Evolutionary conservation across 1,140 invertebrate species (phyloP).

Genomic region (Drosophila mojavensis): DNA sequence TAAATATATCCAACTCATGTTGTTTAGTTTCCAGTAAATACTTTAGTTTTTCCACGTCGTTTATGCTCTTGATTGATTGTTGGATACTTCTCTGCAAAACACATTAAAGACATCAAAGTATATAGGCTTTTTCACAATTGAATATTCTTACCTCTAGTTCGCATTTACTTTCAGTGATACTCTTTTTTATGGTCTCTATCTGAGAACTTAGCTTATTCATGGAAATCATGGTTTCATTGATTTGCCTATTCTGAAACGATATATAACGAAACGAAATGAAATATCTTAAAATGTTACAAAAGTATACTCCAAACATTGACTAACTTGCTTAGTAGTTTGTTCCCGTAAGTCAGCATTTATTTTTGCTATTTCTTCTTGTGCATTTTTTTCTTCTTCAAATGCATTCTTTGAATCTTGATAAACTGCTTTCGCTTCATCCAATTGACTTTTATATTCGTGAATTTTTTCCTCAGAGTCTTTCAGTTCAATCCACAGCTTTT

Average conservation of each 20-base stretch:
- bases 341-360: slow-evolving; percentile 25
- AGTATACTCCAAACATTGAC: not conserved
- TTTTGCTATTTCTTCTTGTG: slow-evolving; percentile 35
- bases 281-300: not conserved
- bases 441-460: slow-evolving; percentile 11
- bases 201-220: slow-evolving; percentile 29
- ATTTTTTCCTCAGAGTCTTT: slow-evolving; percentile 36
- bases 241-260: slow-evolving; percentile 34
- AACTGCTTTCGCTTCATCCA: slow-evolving; percentile 27
- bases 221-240: slow-evolving; percentile 12
- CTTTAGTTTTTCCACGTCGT: slow-evolving; percentile 40
- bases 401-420: slow-evolving; percentile 26
- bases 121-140: not conserved
- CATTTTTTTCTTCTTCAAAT: slow-evolving; percentile 5
- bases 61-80: slow-evolving; percentile 22
- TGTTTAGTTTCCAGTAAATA: slow-evolving; percentile 47
- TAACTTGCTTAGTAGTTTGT: slow-evolving; percentile 48
- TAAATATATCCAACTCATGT: slow-evolving; percentile 44
- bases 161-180: slow-evolving; percentile 45
- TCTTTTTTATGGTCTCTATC: slow-evolving; percentile 54
- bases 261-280: not conserved
- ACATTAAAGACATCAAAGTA: not conserved
- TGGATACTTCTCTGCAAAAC: slow-evolving; percentile 49
- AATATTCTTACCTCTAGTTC: slow-evolving; percentile 44
- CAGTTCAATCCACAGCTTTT: slow-evolving; percentile 58